Evolutionary conservation across 2,888 invertebrate genomes (phyloP).

Genomic region (Biston stratarius): DNA sequence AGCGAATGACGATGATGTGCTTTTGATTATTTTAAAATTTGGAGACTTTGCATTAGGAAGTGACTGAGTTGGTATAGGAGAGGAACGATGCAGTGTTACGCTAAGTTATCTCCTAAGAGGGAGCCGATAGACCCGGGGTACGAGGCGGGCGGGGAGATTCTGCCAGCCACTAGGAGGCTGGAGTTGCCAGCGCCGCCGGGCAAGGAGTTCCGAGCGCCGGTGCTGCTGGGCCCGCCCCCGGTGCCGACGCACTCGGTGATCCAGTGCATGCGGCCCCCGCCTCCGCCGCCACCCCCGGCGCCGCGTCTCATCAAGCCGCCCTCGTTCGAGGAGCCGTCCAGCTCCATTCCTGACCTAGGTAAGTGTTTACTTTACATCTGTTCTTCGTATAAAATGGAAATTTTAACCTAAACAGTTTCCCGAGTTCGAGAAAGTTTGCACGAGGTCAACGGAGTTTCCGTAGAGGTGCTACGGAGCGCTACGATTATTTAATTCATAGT

Average conservation of each 20-base stretch:
- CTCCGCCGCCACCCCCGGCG: constrained; percentile 82
- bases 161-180: constrained; percentile 69
- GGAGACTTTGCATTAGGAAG: constrained; percentile 41
- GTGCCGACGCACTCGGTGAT: constrained; percentile 77
- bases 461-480: constrained; percentile 32
- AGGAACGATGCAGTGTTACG: constrained; percentile 81
- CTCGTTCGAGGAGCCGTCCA: constrained; percentile 92
- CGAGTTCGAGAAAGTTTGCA: constrained; percentile 9
- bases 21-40: constrained; percentile 41
- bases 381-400: neutral
- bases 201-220: constrained; percentile 82
- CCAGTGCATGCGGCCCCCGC: constrained; percentile 84
- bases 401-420: neutral
- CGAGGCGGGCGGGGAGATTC: constrained; percentile 66
- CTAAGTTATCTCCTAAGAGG: constrained; percentile 77
- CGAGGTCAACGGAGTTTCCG: constrained; percentile 27
- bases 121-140: constrained; percentile 74
- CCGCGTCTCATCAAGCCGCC: constrained; percentile 83
- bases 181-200: constrained; percentile 82
- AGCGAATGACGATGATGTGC: constrained; percentile 30
- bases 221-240: constrained; percentile 69
- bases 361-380: constrained; percentile 68
- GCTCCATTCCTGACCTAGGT: constrained; percentile 96
- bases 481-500: neutral
- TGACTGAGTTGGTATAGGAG: constrained; percentile 52